Evolutionary conservation across 2,888 invertebrate genomes (phyloP).

Genomic region (Blomia tropicalis): DNA sequence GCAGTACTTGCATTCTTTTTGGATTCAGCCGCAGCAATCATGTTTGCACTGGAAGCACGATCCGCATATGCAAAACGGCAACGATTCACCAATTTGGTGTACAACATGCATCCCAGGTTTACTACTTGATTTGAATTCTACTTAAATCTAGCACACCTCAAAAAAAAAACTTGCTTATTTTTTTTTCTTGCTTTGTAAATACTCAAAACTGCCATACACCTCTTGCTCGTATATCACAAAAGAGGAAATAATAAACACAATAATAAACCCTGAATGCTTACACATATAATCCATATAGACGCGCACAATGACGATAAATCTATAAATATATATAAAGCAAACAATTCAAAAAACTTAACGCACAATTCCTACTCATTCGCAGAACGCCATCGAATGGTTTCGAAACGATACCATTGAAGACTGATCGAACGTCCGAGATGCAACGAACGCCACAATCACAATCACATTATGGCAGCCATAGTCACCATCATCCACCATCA

Average conservation of each 20-base stretch:
- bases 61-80: slow-evolving; percentile 27
- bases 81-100: slow-evolving; percentile 29
- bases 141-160: not conserved
- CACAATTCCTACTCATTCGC: too few species aligned
- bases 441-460: not conserved
- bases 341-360: too few species aligned
- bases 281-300: too few species aligned
- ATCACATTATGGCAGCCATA: not conserved
- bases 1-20: slow-evolving; percentile 51
- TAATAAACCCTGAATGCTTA: too few species aligned
- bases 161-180: not conserved
- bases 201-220: too few species aligned
- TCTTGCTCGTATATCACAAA: too few species aligned
- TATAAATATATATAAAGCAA: too few species aligned
- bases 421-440: not conserved
- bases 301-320: too few species aligned
- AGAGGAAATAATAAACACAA: not conserved
- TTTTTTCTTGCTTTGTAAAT: too few species aligned
- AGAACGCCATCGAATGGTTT: slow-evolving; percentile 4
- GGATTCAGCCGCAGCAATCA: slow-evolving; percentile 24
- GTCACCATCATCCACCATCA: not conserved
- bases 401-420: slow-evolving; percentile 8
- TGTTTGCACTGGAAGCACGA: slow-evolving; percentile 28
- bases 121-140: slow-evolving; percentile 4
- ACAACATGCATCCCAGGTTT: slow-evolving; percentile 34